Evolutionary conservation across 2,888 invertebrate genomes (phyloP), one percentile per base, ranked within the genome.

Genomic region (Agonopterix alstromeriana): DNA sequence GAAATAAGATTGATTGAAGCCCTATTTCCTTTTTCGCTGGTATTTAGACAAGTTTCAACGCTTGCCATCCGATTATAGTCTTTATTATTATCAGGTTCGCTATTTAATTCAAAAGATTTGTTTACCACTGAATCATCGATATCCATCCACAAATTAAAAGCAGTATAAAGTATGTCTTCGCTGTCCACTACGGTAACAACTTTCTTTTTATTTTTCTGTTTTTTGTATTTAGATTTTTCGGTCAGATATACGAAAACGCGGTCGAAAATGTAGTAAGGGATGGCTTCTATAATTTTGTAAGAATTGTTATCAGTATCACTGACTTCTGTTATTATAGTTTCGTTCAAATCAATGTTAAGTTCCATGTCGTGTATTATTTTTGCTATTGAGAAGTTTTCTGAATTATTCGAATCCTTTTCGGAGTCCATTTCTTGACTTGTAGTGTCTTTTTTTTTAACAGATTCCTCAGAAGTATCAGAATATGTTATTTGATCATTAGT

Each of bases 91-190:
- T 27, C 27, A 5, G 27, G 27, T 27, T 27, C 27, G 27, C 1
- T 27, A 27, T 5, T 27, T 27, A 27, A 3, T 3, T 27, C 27
- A 27, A 27, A 27, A 27, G 27, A 27, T 27, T 7, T 27, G 5
- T 27, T 27, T 5, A 27, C 27, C 27, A 27, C 5, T 7, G 27
- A 27, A 27, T 27, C 27, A 27, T 27, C 5, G 5, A 27, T 27
- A 27, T 27, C 27, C 7, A 7, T 38, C 77, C 78, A 82, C 11
- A 74, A 48, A 41, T 62, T 53, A 7, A 60, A 48, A 9, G 86
- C 71, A 1, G 87, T 87, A 44, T 60, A 79, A 12, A 88, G 49
- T 49, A 87, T 82, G 58, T 88, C 87, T 64, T 85, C 87, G 14
- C 51, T 55, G 53, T 88, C 87, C 1, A 73, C 84, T 1, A 88